Percentiles rank a stretch among this genome's conserved stretches.
phyloP scores from a whole-genome alignment of 2,113 vertebrate species.

The Antidorcas marsupialis region DNA sequence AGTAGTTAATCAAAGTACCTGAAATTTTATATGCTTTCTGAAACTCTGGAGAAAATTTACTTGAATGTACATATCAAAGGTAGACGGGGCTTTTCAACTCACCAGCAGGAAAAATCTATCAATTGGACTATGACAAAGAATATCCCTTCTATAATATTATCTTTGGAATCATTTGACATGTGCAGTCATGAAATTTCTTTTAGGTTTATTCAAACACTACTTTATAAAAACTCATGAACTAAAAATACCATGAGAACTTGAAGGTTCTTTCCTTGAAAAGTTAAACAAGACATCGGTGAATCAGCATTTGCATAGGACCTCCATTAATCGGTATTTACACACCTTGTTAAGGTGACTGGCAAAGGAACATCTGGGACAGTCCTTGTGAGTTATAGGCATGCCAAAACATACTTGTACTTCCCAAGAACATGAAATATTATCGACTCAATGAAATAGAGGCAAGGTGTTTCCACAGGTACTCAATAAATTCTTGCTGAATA shows the following conservation, averaged over 20 bases:
- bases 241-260: neutral
- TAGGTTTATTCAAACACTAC: constrained; percentile 39
- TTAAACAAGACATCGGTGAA: neutral
- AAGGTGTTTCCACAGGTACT: neutral
- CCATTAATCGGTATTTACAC: neutral
- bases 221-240: constrained; percentile 39
- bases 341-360: neutral
- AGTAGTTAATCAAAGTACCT: constrained; percentile 45
- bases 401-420: neutral
- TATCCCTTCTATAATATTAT: constrained; percentile 59
- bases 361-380: neutral
- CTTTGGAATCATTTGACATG: constrained; percentile 36
- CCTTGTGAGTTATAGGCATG: neutral
- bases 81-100: neutral
- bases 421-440: neutral
- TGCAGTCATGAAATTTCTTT: neutral
- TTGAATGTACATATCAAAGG: constrained; percentile 23
- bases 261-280: neutral
- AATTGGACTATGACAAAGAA: constrained; percentile 52
- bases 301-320: neutral
- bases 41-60: constrained; percentile 36
- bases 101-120: constrained; percentile 25
- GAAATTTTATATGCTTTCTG: constrained; percentile 36
- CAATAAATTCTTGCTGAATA: neutral
- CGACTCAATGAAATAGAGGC: neutral